Conservation (phyloP, 2,888 invertebrate genomes). For the Leptopterna dolabrata region DNA sequence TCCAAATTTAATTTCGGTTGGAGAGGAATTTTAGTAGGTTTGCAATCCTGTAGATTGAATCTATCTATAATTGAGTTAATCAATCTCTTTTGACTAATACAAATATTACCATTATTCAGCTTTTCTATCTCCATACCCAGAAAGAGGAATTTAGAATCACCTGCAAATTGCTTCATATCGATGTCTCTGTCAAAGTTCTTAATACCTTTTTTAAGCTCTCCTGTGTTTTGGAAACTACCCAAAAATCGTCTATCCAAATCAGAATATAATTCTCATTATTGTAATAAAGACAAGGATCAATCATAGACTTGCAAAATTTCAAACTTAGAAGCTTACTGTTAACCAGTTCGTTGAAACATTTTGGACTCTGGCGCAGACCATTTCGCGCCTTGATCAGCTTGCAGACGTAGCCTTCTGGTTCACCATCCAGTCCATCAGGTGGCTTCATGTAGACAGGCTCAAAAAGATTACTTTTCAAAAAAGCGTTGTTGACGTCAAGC, state of each 20-base stretch:
- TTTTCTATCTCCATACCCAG: constrained; percentile 25
- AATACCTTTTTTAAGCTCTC: background rate
- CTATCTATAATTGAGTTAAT: constrained; percentile 23
- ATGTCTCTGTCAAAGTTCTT: background rate
- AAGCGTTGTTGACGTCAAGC: constrained; percentile 34
- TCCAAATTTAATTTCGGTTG: constrained; percentile 15
- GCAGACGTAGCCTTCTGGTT: background rate
- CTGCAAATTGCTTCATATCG: background rate
- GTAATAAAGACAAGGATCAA: constrained; percentile 43
- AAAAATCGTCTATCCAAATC: constrained; percentile 48
- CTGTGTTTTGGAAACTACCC: background rate
- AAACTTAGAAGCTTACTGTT: constrained; percentile 20
- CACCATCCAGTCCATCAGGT: background rate
- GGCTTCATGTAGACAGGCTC: constrained; percentile 31
- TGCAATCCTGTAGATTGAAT: constrained; percentile 36
- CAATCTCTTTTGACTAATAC: constrained; percentile 25
- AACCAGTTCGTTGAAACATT: constrained; percentile 35
- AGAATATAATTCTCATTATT: constrained; percentile 19
- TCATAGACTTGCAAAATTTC: background rate
- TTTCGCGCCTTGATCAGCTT: constrained; percentile 32
- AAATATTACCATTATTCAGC: background rate
- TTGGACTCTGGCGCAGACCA: constrained; percentile 48
- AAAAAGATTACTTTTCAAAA: background rate
- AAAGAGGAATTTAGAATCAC: background rate
- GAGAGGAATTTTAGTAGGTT: constrained; percentile 14